Base-by-base conservation (phyloP, 2,113 vertebrate genomes). In the Rafetus swinhoei region DNA sequence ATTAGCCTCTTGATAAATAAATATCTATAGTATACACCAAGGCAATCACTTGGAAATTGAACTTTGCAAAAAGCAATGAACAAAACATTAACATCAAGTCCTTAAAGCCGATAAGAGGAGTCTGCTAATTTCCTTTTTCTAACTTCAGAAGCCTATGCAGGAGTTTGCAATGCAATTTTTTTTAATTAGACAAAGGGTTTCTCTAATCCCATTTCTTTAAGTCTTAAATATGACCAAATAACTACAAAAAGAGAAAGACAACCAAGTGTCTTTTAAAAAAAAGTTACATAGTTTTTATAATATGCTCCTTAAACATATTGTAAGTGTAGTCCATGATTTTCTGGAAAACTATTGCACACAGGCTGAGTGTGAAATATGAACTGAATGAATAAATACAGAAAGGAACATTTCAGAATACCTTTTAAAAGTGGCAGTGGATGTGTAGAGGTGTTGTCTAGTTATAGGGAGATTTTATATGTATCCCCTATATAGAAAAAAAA, bases 61-160 rank as follows among this genome's bases (percentile, higher is more conserved):
- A 87, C 16, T 45, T 87, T 22, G 32, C 5, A 87, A 91, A 90
- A 90, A 83, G 29, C 81, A 92, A 91, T 18, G 86, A 83, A 79
- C 13, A 10, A 92, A 69, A 55, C 6, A 88, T 53, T 82, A 84
- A 81, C 10, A 35, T 65, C 35, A n/a, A 14, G 72, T 85, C 45
- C 57, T 53, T 90, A 57, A 86, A 88, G 74, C 3, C 74, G 93
- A 56, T 1, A 52, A 22, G 39, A 16, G 74, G 86, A 74, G 65
- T 93, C 86, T 80, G 6, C 6, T 90, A 15, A 59, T 25, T 4
- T 81, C 50, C 65, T 69, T 69, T 84, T 88, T 2, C 19, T 86
- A 86, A 32, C 3, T n/a, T 65, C 81, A 18, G 7, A 87, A 72
- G n/a, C 53, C 80, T 60, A 82, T 24, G 21, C 83, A 22, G 81